A percentile compares a stretch with the other conserved stretches of the same genome.
Conservation (phyloP, 2,797 vertebrate genomes). For the Muscicapa striata region DNA sequence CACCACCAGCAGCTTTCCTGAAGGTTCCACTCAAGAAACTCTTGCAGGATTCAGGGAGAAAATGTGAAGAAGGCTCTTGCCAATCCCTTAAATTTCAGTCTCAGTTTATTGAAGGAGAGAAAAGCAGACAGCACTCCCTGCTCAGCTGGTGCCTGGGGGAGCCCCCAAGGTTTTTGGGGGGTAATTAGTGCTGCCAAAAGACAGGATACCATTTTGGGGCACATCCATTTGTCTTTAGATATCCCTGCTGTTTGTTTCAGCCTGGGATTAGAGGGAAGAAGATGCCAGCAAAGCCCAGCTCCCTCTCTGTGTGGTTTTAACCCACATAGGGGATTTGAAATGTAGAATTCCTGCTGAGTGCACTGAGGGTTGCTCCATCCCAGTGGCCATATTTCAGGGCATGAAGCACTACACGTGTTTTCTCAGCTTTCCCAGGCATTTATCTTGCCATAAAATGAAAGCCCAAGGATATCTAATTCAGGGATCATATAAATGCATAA, state of each 20-base stretch:
- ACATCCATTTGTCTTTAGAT: background rate
- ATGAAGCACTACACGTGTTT: background rate
- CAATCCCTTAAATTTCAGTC: background rate
- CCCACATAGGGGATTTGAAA: background rate
- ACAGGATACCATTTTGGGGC: background rate
- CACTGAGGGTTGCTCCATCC: background rate
- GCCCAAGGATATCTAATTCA: slow-evolving; percentile 19
- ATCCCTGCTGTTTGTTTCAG: background rate
- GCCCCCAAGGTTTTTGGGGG: background rate
- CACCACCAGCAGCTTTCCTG: background rate
- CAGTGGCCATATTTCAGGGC: background rate
- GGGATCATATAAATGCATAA: background rate
- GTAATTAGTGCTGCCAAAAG: background rate
- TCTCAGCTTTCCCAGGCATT: background rate
- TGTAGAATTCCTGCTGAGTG: background rate
- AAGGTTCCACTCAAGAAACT: background rate
- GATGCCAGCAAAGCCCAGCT: background rate
- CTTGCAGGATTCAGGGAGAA: background rate
- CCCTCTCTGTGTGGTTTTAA: background rate
- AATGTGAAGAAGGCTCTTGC: background rate
- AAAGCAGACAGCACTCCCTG: background rate
- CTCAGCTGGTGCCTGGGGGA: background rate
- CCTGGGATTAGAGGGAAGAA: background rate
- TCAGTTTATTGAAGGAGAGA: background rate
- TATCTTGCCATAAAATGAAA: background rate